Conservation (phyloP, 2,888 invertebrate species). For the Shargacucullia verbasci region DNA sequence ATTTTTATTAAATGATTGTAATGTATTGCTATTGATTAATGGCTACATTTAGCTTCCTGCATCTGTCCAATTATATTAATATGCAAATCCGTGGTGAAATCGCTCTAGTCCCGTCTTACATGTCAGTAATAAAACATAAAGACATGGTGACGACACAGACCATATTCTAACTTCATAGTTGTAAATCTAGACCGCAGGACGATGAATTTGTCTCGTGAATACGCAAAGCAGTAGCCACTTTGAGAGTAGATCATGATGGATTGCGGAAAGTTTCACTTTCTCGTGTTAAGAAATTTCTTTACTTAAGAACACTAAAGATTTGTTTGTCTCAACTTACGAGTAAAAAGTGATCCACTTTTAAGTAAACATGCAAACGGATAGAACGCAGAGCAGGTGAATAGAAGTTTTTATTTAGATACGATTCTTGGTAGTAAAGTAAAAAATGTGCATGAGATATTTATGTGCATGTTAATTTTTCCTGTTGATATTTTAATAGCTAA, state of each 20-base stretch:
- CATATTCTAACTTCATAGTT: constrained; percentile 43
- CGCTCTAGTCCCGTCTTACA: constrained; percentile 59
- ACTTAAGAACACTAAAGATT: constrained; percentile 34
- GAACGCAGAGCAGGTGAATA: constrained; percentile 16
- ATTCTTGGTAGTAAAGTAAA: constrained; percentile 9
- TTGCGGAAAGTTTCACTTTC: constrained; percentile 49
- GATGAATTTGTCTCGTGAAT: constrained; percentile 59
- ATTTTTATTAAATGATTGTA: constrained; percentile 43
- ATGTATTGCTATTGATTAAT: constrained; percentile 45
- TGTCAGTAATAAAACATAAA: constrained; percentile 64
- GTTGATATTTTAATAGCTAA: constrained; percentile 2
- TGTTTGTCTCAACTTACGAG: constrained; percentile 29
- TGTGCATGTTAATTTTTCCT: background rate
- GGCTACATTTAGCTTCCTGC: constrained; percentile 53
- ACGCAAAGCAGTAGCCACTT: constrained; percentile 30
- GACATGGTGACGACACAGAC: constrained; percentile 61
- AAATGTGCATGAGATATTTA: constrained; percentile 1
- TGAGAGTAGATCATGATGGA: constrained; percentile 45
- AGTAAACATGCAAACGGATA: constrained; percentile 20
- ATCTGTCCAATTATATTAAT: constrained; percentile 57
- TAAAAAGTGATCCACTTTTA: constrained; percentile 29
- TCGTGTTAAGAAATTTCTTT: constrained; percentile 36
- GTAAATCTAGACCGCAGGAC: constrained; percentile 57
- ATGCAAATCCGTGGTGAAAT: constrained; percentile 66
- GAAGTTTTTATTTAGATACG: constrained; percentile 5